Percentiles rank a stretch among this genome's conserved stretches.
Evolutionary conservation across 2,888 invertebrate genomes (phyloP).

Genomic region (Cheilosia variabilis): DNA sequence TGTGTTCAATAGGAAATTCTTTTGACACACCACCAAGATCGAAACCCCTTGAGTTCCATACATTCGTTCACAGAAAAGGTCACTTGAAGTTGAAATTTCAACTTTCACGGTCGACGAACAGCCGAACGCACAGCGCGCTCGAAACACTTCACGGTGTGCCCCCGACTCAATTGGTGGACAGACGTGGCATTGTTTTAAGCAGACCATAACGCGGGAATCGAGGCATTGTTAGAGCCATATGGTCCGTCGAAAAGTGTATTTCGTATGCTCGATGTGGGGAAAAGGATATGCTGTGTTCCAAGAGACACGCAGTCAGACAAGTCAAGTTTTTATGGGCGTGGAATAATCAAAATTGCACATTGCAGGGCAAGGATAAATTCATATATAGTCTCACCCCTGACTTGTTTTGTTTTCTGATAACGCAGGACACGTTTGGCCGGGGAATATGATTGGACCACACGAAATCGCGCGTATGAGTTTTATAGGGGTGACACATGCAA

Average conservation of each 20-base stretch:
- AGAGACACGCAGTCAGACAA: constrained; percentile 22
- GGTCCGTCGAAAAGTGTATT: constrained; percentile 38
- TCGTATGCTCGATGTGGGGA: neutral
- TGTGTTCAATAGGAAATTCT: constrained; percentile 51
- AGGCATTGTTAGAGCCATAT: constrained; percentile 57
- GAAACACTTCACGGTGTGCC: constrained; percentile 70
- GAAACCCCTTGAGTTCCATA: constrained; percentile 40
- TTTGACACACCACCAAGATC: constrained; percentile 25
- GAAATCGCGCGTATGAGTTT: no score
- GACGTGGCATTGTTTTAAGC: constrained; percentile 70
- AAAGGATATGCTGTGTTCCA: constrained; percentile 40
- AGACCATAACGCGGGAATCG: constrained; percentile 70
- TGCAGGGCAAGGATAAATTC: constrained; percentile 12
- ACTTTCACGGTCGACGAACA: constrained; percentile 70
- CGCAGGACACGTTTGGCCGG: constrained; percentile 27
- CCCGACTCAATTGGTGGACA: constrained; percentile 47
- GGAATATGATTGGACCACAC: constrained; percentile 14
- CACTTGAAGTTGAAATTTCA: constrained; percentile 44
- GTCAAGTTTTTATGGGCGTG: constrained; percentile 24
- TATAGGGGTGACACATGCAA: constrained; percentile 68
- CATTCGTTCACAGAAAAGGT: constrained; percentile 15
- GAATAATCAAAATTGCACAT: constrained; percentile 22
- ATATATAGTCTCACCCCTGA: constrained; percentile 17
- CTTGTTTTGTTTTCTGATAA: constrained; percentile 10
- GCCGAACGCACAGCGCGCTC: constrained; percentile 32